phyloP scores from a whole-genome alignment of 1,140 invertebrate species.

The Temnothorax curvispinosus region DNA sequence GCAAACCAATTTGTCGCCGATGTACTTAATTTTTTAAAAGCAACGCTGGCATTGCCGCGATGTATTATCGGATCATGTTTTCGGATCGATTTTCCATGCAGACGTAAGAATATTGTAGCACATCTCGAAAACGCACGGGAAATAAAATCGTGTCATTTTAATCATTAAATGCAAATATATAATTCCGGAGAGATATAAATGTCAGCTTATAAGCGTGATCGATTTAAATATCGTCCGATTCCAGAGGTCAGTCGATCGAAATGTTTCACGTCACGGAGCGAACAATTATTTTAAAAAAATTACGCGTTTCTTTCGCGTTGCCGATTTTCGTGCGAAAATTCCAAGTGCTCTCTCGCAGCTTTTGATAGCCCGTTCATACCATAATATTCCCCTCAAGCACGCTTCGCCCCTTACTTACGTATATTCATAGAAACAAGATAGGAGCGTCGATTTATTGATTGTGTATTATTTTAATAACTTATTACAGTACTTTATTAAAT shows the following conservation, averaged over 20 bases:
- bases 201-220: not conserved
- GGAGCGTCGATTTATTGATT: constrained; percentile 37
- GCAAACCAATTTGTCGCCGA: not conserved
- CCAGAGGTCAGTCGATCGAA: not conserved
- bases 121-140: not conserved
- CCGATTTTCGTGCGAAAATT: not conserved
- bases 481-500: constrained; percentile 80
- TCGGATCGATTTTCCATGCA: not conserved
- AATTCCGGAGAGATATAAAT: not conserved
- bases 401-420: not conserved
- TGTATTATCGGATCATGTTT: not conserved
- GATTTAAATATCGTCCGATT: not conserved
- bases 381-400: not conserved
- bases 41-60: not conserved
- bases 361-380: not conserved
- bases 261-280: not conserved
- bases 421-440: constrained; percentile 15
- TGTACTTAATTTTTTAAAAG: not conserved
- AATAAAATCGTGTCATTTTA: not conserved
- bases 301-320: not conserved
- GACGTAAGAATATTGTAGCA: constrained; percentile 14
- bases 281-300: not conserved
- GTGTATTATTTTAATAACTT: constrained; percentile 80
- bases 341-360: not conserved
- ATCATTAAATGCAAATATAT: not conserved